A percentile compares a stretch with the other conserved stretches of the same genome.
Evolutionary conservation across 2,888 invertebrate genomes (phyloP).

Genomic region (Anoplius nigerrimus): DNA sequence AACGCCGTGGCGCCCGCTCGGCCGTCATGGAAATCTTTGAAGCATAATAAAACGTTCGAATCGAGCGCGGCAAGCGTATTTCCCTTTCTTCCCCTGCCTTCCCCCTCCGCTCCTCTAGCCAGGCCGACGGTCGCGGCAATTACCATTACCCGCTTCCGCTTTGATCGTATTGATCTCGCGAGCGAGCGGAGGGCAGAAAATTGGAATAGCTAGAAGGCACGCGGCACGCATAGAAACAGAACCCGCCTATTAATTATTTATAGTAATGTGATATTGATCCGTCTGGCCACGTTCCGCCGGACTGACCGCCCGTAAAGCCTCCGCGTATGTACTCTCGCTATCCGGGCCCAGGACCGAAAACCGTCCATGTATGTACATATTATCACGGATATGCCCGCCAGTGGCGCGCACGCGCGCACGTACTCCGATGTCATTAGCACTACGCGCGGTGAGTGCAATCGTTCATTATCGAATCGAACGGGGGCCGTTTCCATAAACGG

Average conservation of each 20-base stretch:
- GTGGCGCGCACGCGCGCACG: constrained; percentile 1
- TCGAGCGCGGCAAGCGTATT: not conserved
- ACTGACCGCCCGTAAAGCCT: constrained; percentile 53
- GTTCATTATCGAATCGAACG: constrained; percentile 32
- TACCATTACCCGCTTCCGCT: constrained; percentile 21
- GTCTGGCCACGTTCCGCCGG: constrained; percentile 62
- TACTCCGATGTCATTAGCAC: constrained; percentile 36
- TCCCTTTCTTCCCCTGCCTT: not conserved
- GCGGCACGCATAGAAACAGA: constrained; percentile 36
- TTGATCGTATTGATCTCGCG: constrained; percentile 21
- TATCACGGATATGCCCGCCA: not conserved
- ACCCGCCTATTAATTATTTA: constrained; percentile 69
- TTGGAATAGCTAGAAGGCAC: constrained; percentile 38
- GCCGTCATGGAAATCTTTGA: not conserved
- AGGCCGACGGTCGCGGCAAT: constrained; percentile 16
- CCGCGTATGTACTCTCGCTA: constrained; percentile 28
- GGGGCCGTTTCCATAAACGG: constrained; percentile 24
- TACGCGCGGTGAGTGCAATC: constrained; percentile 21
- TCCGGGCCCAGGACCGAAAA: constrained; percentile 24
- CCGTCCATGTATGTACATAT: not conserved
- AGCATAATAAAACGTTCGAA: not conserved
- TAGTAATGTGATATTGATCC: constrained; percentile 73
- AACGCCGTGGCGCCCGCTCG: too few species aligned
- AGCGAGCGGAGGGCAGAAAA: constrained; percentile 38
- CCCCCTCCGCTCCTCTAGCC: not conserved